Conservation (phyloP, 2,113 vertebrate species). For the Xenopus tropicalis region UCB_Xtro_10.0 CM004445.2:34973001-34973500, state of each 20-base stretch:
- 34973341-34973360: too few relatives aligned
- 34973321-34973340: too few relatives aligned
- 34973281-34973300: conserved; percentile 31
- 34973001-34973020: too few relatives aligned
- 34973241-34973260: conserved; percentile 40
- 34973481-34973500: conserved; percentile 30
- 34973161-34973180: background rate
- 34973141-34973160: conserved; percentile 9
- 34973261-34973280: conserved; percentile 16
- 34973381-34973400: too few relatives aligned
- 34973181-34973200: conserved; percentile 8
- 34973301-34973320: conserved; percentile 24
- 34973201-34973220: conserved; percentile 38
- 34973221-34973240: conserved; percentile 32
- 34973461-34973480: conserved; percentile 7
- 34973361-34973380: background rate
- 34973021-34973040: too few relatives aligned
- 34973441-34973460: conserved; percentile 23
- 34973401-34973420: background rate
- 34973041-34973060: too few relatives aligned
- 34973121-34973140: conserved; percentile 24
- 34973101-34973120: background rate
- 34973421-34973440: conserved; percentile 9
- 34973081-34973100: too few relatives aligned
- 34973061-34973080: too few relatives aligned